Percentiles rank a stretch among this genome's conserved stretches.
These are phyloP conservation scores for Globicephala melas DNA, from an alignment of 2,113 vertebrate species.

Conservation along the genomic window DNA sequence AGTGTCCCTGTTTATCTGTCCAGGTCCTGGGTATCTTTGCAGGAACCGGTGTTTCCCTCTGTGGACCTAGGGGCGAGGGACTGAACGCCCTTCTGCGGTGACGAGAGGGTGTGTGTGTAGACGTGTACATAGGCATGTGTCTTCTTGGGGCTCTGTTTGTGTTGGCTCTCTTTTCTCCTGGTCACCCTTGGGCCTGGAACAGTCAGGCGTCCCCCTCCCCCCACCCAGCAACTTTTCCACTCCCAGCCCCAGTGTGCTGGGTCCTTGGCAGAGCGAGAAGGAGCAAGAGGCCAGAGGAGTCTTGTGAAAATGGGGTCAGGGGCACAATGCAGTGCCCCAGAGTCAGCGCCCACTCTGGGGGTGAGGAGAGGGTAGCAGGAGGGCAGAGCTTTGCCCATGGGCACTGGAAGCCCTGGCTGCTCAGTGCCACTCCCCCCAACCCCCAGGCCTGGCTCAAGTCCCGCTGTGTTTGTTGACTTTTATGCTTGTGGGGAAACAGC, in stretches of 20 bases:
- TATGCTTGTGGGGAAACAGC: constrained; percentile 35
- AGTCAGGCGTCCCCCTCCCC: not conserved
- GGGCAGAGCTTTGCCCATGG: not conserved
- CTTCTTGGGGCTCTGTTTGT: constrained; percentile 41
- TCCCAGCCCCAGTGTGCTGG: not conserved
- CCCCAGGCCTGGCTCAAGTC: not conserved
- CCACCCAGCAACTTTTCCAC: constrained; percentile 22
- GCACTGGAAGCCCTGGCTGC: not conserved
- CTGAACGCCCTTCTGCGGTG: not conserved
- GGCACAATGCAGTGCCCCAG: not conserved
- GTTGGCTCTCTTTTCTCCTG: constrained; percentile 22
- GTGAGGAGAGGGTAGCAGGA: not conserved
- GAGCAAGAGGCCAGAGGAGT: not conserved
- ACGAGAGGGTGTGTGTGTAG: not conserved
- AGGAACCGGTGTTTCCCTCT: not conserved
- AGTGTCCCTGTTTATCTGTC: not conserved
- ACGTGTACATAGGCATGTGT: not conserved
- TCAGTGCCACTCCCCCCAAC: not conserved
- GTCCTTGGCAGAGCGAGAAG: not conserved
- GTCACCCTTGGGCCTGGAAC: constrained; percentile 35
- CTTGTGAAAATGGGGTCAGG: constrained; percentile 25
- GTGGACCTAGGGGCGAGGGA: not conserved
- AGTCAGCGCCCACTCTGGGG: not conserved
- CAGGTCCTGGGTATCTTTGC: not conserved
- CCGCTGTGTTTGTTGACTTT: constrained; percentile 49